These are phyloP conservation scores for Lasioglossum oenotherae DNA, from an alignment of 2,888 invertebrate species.

Conservation along the genomic window DNA sequence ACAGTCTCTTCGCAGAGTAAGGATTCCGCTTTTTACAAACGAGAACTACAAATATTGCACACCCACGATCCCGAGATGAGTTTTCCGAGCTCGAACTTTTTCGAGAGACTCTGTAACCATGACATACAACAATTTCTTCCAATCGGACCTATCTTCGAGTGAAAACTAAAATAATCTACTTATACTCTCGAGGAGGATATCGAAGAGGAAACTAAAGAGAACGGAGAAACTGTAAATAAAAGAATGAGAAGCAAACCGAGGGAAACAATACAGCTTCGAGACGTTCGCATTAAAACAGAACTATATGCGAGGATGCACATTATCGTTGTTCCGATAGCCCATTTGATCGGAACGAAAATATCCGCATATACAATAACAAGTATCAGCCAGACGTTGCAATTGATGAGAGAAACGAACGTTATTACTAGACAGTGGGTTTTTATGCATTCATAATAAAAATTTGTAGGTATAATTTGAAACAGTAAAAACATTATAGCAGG, in stretches of 20 bases:
- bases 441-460: no score
- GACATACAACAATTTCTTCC: constrained; percentile 19
- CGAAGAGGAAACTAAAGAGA: background rate
- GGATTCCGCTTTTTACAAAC: background rate
- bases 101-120: background rate
- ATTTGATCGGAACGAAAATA: background rate
- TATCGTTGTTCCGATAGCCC: background rate
- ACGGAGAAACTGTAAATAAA: background rate
- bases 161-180: constrained; percentile 45
- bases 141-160: constrained; percentile 11
- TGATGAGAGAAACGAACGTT: background rate
- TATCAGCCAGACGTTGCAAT: background rate
- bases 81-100: constrained; percentile 1
- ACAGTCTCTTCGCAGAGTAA: background rate
- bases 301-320: background rate
- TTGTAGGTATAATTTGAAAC: no score
- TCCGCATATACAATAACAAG: background rate
- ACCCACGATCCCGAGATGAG: background rate
- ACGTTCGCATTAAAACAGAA: background rate
- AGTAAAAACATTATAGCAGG: no score
- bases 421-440: no score
- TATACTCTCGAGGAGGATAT: background rate
- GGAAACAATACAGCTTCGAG: background rate
- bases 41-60: background rate
- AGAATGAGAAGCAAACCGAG: background rate